These are phyloP conservation scores for Nansenia antarctica DNA, from an alignment of 2,113 vertebrate genomes.

Conservation along the genomic window DNA sequence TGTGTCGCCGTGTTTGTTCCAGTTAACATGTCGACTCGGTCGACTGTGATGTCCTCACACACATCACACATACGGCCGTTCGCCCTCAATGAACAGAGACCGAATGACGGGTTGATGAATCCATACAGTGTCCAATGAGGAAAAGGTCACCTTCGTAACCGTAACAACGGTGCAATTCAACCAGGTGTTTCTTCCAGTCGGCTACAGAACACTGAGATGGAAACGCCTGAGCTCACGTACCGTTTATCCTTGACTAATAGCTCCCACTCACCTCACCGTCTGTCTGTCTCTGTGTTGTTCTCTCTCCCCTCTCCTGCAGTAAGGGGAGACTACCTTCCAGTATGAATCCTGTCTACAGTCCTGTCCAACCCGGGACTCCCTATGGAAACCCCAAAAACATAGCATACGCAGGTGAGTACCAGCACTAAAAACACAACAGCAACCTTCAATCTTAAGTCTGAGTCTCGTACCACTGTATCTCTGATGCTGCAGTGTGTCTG, in stretches of 20 bases:
- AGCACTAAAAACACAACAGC: neutral
- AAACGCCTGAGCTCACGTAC: neutral
- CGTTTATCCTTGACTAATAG: neutral
- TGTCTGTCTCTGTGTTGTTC: neutral
- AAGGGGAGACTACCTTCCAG: slow-evolving; percentile 80
- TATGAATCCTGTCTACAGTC: slow-evolving; percentile 99
- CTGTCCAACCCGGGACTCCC: slow-evolving; percentile 95
- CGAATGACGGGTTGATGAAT: too few species aligned
- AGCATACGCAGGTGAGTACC: slow-evolving; percentile 88
- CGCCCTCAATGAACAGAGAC: too few species aligned
- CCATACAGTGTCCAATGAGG: too few species aligned
- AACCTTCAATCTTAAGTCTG: neutral
- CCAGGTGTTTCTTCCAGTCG: neutral
- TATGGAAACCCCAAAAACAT: slow-evolving; percentile 98
- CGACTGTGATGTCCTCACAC: too few species aligned
- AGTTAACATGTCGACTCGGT: too few species aligned
- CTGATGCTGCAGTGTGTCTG: too few species aligned
- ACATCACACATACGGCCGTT: too few species aligned
- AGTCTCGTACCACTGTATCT: too few species aligned
- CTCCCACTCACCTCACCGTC: neutral
- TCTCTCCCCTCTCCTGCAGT: slow-evolving; percentile 24
- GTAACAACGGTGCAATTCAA: too few species aligned
- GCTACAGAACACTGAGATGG: neutral
- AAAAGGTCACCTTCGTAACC: too few species aligned
- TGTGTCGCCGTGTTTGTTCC: too few species aligned